These are phyloP conservation scores for Watsonalla cultraria DNA, from an alignment of 2,888 invertebrate genomes.

Conservation along the genomic window DNA sequence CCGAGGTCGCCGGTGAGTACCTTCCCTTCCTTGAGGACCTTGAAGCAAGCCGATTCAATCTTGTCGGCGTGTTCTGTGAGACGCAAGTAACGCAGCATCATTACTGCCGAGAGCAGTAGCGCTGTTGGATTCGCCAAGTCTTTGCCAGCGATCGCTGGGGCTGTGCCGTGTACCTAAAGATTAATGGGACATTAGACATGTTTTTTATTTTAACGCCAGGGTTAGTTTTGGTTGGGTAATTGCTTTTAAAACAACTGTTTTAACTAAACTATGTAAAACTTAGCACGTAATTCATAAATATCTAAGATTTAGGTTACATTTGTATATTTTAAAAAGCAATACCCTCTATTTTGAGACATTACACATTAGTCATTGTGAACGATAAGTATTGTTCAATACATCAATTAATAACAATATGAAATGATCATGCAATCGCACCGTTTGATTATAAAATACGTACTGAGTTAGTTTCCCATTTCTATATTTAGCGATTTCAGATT, in stretches of 20 bases:
- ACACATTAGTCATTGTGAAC: too few species aligned
- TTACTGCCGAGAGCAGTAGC: conserved; percentile 94
- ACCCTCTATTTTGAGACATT: too few species aligned
- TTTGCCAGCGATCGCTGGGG: conserved; percentile 97
- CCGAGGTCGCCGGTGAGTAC: conserved; percentile 96
- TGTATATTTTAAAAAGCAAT: too few species aligned
- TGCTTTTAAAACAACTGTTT: neutral
- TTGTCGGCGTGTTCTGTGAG: conserved; percentile 83
- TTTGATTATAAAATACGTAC: too few species aligned
- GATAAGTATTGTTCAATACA: too few species aligned
- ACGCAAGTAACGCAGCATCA: conserved; percentile 98
- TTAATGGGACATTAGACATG: conserved; percentile 1
- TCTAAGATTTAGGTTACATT: too few species aligned
- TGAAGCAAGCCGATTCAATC: conserved; percentile 91
- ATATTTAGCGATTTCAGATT: too few species aligned
- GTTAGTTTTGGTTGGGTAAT: neutral
- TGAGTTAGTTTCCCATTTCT: too few species aligned
- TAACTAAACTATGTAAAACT: too few species aligned
- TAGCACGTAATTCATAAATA: too few species aligned
- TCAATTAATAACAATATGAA: too few species aligned
- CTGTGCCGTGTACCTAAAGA: conserved; percentile 94
- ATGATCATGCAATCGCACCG: too few species aligned
- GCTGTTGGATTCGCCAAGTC: conserved; percentile 99
- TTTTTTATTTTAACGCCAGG: neutral
- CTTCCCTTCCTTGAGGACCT: conserved; percentile 89